These are phyloP conservation scores for Pygathrix nemaeus DNA, from an alignment of 2,113 vertebrate genomes.

Conservation along the genomic window DNA sequence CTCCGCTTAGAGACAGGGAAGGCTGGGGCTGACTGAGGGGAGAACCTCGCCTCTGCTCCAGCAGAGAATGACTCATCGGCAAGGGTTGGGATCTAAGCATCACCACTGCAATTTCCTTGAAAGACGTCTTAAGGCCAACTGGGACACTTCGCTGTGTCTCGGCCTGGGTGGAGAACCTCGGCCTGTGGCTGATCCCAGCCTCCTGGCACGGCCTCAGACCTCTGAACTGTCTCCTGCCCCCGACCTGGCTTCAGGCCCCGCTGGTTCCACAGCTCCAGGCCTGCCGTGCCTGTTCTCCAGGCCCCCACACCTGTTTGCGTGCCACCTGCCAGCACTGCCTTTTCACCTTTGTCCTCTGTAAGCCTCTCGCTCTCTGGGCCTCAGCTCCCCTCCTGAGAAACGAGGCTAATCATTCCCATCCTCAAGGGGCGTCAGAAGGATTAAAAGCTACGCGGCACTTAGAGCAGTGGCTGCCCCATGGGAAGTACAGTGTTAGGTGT, in stretches of 20 bases:
- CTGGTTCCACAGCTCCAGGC: background rate
- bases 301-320: background rate
- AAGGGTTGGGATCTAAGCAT: fast-evolving
- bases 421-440: background rate
- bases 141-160: fast-evolving
- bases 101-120: background rate
- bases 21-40: background rate
- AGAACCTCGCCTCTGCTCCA: background rate
- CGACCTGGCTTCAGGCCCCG: background rate
- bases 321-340: background rate
- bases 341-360: background rate
- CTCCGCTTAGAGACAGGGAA: too few species aligned
- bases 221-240: background rate
- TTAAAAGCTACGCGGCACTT: background rate
- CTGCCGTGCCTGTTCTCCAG: background rate
- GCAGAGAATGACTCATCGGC: background rate
- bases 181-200: background rate
- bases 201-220: background rate
- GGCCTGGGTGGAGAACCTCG: background rate
- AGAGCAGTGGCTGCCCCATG: background rate
- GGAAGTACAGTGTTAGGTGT: background rate
- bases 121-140: background rate
- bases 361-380: background rate
- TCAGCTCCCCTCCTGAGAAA: background rate
- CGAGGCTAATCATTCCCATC: background rate